Evolutionary conservation across 2,797 vertebrate genomes (phyloP), one percentile per base, ranked within the genome.

Genomic region (Malurus leucopterus): DNA sequence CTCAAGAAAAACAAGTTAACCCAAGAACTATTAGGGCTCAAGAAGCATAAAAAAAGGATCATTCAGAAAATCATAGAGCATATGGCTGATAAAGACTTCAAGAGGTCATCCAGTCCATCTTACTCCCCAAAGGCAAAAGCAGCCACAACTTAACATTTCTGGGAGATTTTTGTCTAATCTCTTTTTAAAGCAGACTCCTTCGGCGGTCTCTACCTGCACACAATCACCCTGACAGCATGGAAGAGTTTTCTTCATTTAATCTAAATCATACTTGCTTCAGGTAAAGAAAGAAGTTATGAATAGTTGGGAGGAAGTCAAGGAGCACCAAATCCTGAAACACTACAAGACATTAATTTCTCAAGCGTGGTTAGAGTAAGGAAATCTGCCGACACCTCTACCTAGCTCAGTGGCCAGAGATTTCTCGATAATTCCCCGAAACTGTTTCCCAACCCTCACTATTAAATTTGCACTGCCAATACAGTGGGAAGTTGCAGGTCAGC

Each of bases 121-220:
- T 65, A 32, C 7, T 85, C 22, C 73, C 47, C 69, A 84, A 84
- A 89, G 83, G 73, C 85, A 89, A 94, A 90, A 85, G 18, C 32
- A 78, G n/a, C 36, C 46, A 11, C 65, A 89, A 27, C 15, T 69
- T 81, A 83, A 30, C n/a, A 78, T 51, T 90, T 51, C 62, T 85
- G 47, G 27, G 32, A 85, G 67, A 77, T 71, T 89, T 88, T 89
- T 89, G 47, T 69, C 73, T 93, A 74, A 89, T 89, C 54, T 77
- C 58, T 44, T 57, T 82, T 68, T 34, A 41, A 87, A 93, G 69
- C 38, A 46, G 51, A 21, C 36, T 91, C 55, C 55, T 83, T 17
- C 43, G 67, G 76, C 76, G 69, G 29, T 65, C 49, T 53, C 47
- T 71, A 72, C 49, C 63, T 59, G 63, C 79, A 90, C 0, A 5